A percentile compares a stretch with the other conserved stretches of the same genome.
phyloP scores from a whole-genome alignment of 2,113 vertebrate species.

The Bombycilla garrulus region DNA sequence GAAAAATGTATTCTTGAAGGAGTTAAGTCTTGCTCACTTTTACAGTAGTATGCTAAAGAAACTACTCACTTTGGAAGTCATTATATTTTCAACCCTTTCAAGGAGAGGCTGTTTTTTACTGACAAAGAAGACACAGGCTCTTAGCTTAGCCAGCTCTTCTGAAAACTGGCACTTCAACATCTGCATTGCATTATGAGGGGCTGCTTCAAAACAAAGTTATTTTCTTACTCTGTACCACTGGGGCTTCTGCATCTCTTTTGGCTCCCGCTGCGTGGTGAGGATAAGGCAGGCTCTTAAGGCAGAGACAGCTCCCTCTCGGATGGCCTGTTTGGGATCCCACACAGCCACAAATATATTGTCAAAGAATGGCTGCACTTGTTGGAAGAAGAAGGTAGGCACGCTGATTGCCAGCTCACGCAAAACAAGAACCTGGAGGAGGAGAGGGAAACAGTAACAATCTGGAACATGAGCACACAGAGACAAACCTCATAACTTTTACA shows the following conservation, averaged over 20 bases:
- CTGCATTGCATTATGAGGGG: neutral
- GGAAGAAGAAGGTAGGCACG: constrained; percentile 98
- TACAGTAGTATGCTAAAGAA: neutral
- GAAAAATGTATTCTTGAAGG: neutral
- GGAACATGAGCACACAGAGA: neutral
- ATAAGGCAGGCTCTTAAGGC: constrained; percentile 95
- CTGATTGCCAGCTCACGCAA: constrained; percentile 94
- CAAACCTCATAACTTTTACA: neutral
- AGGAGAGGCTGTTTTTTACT: neutral
- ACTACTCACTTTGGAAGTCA: neutral
- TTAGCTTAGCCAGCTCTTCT: neutral
- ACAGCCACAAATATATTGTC: constrained; percentile 97
- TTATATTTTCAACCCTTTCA: neutral
- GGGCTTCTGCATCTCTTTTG: constrained; percentile 98
- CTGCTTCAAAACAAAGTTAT: neutral
- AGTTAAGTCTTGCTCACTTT: neutral
- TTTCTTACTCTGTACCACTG: constrained; percentile 96
- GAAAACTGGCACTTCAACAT: neutral
- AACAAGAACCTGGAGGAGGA: constrained; percentile 85
- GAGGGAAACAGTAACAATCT: neutral
- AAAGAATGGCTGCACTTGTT: constrained; percentile 98
- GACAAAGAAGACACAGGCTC: neutral
- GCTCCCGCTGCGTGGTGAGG: constrained; percentile 95
- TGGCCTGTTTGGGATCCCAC: constrained; percentile 98
- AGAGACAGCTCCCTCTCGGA: constrained; percentile 93